Conservation (phyloP, 2,113 vertebrate genomes). For the Glaucomys volans region DNA sequence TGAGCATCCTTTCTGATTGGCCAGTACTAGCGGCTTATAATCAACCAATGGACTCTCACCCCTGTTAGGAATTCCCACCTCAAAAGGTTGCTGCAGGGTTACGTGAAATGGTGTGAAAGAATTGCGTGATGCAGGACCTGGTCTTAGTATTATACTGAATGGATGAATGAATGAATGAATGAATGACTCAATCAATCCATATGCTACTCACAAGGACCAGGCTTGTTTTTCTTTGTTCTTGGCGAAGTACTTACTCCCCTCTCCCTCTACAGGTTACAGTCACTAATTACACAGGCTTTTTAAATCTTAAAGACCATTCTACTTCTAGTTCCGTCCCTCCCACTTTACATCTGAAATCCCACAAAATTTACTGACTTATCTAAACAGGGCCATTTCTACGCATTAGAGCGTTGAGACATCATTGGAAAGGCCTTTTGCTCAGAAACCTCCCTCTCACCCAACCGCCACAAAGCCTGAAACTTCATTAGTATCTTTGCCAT, state of each 20-base stretch:
- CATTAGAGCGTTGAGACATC: neutral
- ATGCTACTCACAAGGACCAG: neutral
- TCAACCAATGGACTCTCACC: neutral
- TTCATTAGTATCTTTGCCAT: conserved; percentile 16
- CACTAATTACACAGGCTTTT: neutral
- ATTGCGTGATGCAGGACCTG: neutral
- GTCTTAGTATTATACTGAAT: neutral
- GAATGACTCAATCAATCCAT: neutral
- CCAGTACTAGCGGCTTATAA: neutral
- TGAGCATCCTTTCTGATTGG: neutral
- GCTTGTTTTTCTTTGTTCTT: neutral
- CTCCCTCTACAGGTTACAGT: neutral
- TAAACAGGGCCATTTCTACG: neutral
- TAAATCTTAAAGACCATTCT: neutral
- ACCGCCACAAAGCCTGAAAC: neutral
- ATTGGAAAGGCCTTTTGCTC: neutral
- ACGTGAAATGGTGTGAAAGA: neutral
- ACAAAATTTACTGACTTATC: neutral
- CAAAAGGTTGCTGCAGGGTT: neutral
- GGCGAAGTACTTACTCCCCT: neutral
- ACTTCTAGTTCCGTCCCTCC: neutral
- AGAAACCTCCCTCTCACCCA: conserved; percentile 23
- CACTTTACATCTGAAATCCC: neutral
- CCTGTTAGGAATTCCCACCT: neutral
- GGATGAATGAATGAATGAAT: neutral